phyloP scores from a whole-genome alignment of 2,888 invertebrate species.

The Clunio marinus region DNA sequence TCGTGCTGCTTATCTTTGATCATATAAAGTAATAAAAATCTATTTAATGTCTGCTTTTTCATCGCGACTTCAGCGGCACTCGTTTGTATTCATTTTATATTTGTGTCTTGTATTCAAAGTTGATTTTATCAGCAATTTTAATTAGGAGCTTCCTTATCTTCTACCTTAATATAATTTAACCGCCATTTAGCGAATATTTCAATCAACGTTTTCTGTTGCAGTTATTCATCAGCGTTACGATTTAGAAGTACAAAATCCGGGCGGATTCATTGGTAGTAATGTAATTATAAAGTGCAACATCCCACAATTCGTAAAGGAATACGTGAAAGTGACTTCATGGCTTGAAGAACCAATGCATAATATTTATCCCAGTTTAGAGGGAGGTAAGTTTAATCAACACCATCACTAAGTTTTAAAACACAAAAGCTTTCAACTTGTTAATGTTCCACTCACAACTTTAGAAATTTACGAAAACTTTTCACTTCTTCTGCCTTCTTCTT shows the following conservation, averaged over 20 bases:
- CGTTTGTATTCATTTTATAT: neutral
- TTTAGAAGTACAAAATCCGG: constrained; percentile 58
- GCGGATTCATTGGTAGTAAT: constrained; percentile 56
- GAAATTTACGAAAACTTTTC: neutral
- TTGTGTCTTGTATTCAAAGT: neutral
- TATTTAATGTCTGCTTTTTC: neutral
- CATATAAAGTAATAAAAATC: neutral
- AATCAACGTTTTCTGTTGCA: constrained; percentile 44
- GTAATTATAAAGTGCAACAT: constrained; percentile 57
- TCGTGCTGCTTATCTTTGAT: constrained; percentile 16
- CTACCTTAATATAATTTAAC: constrained; percentile 11
- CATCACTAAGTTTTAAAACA: neutral
- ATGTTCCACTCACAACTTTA: neutral
- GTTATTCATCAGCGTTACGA: constrained; percentile 57
- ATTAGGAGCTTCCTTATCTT: constrained; percentile 22
- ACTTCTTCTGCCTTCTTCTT: too few relatives aligned
- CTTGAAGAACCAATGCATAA: constrained; percentile 57
- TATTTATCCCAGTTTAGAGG: constrained; percentile 55
- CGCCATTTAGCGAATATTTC: neutral
- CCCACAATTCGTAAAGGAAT: constrained; percentile 56
- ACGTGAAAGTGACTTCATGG: constrained; percentile 57
- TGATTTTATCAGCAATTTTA: constrained; percentile 30
- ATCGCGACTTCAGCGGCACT: neutral
- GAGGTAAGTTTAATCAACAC: constrained; percentile 52
- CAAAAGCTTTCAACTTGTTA: neutral